A percentile compares a stretch with the other conserved stretches of the same genome.
Conservation (phyloP, 2,797 vertebrate genomes). For the Hydrocynus forskahlii region DNA sequence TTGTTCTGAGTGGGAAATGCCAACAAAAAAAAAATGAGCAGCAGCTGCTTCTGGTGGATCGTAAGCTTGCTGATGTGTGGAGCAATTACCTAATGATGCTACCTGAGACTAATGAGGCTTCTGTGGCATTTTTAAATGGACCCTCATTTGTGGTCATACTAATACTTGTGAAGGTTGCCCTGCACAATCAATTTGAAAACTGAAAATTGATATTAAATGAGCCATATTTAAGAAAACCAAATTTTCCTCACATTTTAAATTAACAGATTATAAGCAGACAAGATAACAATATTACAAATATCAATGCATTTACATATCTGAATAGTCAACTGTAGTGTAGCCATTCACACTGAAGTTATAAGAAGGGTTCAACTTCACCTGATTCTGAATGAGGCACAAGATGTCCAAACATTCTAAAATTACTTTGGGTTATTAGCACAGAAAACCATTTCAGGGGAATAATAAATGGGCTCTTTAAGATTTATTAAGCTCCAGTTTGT, state of each 20-base stretch:
- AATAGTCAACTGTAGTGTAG: too few relatives aligned
- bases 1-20: slow-evolving; percentile 26
- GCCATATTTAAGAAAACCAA: background rate
- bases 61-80: slow-evolving; percentile 32
- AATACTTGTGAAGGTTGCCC: slow-evolving; percentile 8
- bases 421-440: too few relatives aligned
- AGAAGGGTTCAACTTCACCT: too few relatives aligned
- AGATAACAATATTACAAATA: too few relatives aligned
- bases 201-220: background rate
- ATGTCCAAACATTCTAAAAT: too few relatives aligned
- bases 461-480: too few relatives aligned
- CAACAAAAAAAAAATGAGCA: background rate
- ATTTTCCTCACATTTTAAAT: too few relatives aligned
- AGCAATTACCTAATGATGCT: slow-evolving; percentile 34
- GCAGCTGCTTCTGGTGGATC: slow-evolving; percentile 36
- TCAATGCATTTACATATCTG: too few relatives aligned
- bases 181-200: background rate
- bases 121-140: slow-evolving; percentile 24
- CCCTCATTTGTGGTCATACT: slow-evolving; percentile 40
- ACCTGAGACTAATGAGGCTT: slow-evolving; percentile 5
- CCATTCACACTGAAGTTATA: too few relatives aligned
- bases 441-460: too few relatives aligned
- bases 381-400: too few relatives aligned
- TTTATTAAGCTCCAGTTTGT: background rate
- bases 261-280: too few relatives aligned